Evolutionary conservation across 2,113 vertebrate species (phyloP).

Genomic region (human): GRCh38 chr7:52718501-52719000

Average conservation of each 20-base stretch:
- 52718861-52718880: too few species aligned
- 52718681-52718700: background rate
- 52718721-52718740: background rate
- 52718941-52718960: too few species aligned
- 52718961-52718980: too few species aligned
- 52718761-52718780: background rate
- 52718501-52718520: background rate
- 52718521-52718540: background rate
- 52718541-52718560: background rate
- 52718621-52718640: background rate
- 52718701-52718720: fast-evolving
- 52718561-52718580: background rate
- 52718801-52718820: background rate
- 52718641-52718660: background rate
- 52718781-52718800: background rate
- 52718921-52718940: background rate
- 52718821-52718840: background rate
- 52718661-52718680: fast-evolving
- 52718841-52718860: background rate
- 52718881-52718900: background rate
- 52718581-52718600: background rate
- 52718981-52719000: too few species aligned
- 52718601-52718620: background rate
- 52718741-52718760: background rate
- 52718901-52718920: background rate